phyloP scores from a whole-genome alignment of 2,888 invertebrate species.

The Antheraea assamensis region DNA sequence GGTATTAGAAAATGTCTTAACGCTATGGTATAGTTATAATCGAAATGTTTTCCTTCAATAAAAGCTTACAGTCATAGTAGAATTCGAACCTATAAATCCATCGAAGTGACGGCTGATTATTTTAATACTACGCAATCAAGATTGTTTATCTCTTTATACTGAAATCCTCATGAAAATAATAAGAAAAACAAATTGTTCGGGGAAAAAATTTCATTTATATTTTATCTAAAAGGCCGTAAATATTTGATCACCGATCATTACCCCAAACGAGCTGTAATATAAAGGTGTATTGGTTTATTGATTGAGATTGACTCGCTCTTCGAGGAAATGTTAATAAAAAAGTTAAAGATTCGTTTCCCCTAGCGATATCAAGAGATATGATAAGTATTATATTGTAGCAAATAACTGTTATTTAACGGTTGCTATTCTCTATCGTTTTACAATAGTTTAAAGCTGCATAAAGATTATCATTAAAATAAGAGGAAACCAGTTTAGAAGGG shows the following conservation, averaged over 20 bases:
- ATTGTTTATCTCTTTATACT: not conserved
- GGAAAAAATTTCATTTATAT: slow-evolving; percentile 17
- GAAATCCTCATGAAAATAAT: not conserved
- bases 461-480: no score
- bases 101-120: no score
- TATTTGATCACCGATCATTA: slow-evolving; percentile 35
- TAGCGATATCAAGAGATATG: slow-evolving; percentile 15
- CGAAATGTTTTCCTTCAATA: no score
- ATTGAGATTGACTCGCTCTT: slow-evolving; percentile 27
- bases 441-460: no score
- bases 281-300: slow-evolving; percentile 30
- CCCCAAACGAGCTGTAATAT: slow-evolving; percentile 30
- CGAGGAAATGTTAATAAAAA: slow-evolving; percentile 29
- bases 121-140: not conserved
- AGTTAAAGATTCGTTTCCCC: slow-evolving; percentile 8
- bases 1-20: no score
- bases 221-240: slow-evolving; percentile 32
- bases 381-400: not conserved
- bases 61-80: no score
- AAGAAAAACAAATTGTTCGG: slow-evolving; percentile 19
- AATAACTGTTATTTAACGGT: not conserved
- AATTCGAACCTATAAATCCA: no score
- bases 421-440: not conserved
- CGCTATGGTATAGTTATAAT: no score
- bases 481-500: no score